Conservation (phyloP, 2,797 vertebrate species). For the Sebastes vulpes region DNA sequence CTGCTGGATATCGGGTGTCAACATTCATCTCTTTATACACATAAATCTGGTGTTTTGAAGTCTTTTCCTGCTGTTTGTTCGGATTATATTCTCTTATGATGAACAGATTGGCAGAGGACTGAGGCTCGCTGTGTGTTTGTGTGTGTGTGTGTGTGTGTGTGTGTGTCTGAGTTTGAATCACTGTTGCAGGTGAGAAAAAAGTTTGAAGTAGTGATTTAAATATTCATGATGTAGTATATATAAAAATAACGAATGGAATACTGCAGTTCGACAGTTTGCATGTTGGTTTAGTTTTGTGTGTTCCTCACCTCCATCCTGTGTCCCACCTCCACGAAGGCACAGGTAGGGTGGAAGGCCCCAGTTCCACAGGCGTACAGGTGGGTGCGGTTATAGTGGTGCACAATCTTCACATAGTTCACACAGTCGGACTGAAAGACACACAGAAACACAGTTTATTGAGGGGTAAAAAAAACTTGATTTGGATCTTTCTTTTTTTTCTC, state of each 20-base stretch:
- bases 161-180: too few relatives aligned
- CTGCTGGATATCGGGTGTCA: background rate
- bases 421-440: constrained; percentile 90
- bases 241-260: background rate
- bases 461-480: background rate
- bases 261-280: background rate
- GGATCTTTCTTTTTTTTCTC: background rate
- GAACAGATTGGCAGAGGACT: background rate
- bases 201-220: too few relatives aligned
- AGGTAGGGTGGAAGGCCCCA: constrained; percentile 95
- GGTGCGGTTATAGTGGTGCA: constrained; percentile 94
- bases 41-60: background rate
- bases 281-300: background rate
- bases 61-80: background rate
- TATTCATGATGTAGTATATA: background rate
- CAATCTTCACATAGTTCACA: constrained; percentile 96
- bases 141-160: too few relatives aligned
- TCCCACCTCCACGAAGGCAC: constrained; percentile 93
- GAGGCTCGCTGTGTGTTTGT: background rate
- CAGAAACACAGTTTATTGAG: background rate
- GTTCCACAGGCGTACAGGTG: constrained; percentile 96
- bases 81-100: background rate
- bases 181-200: too few relatives aligned
- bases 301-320: constrained; percentile 90
- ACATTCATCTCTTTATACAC: background rate